A percentile compares a stretch with the other conserved stretches of the same genome.
phyloP scores from a whole-genome alignment of 2,797 vertebrate species.

The Gila robusta region DNA sequence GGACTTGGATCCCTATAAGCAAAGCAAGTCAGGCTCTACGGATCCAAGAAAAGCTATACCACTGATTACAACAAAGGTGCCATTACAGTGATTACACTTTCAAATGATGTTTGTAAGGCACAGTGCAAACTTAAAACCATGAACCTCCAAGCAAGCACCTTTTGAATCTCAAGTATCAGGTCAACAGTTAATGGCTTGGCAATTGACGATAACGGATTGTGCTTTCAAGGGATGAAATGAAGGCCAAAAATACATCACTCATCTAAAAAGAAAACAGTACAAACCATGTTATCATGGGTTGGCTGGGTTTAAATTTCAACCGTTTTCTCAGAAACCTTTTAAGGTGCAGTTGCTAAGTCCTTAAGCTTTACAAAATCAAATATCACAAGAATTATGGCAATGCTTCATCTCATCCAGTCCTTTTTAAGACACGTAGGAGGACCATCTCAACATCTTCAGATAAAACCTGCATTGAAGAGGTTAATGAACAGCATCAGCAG shows the following conservation, averaged over 20 bases:
- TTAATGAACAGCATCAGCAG: constrained; percentile 55
- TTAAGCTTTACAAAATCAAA: neutral
- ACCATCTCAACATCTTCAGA: neutral
- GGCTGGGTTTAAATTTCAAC: neutral
- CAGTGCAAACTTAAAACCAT: neutral
- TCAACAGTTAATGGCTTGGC: neutral
- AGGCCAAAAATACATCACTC: neutral
- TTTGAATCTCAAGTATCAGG: constrained; percentile 49
- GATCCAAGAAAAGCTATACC: neutral
- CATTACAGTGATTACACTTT: neutral
- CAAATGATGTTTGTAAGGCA: neutral
- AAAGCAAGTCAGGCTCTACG: neutral
- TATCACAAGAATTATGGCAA: neutral
- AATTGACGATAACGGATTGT: constrained; percentile 8
- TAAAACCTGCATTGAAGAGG: neutral
- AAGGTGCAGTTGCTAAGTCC: neutral
- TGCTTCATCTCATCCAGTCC: neutral
- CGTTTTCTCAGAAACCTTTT: neutral
- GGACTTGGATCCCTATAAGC: neutral
- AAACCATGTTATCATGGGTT: neutral
- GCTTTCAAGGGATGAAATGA: constrained; percentile 8
- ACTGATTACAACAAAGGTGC: neutral
- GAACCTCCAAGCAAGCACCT: neutral
- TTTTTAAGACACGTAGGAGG: neutral
- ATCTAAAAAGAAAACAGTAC: neutral